A percentile compares a stretch with the other conserved stretches of the same genome.
Evolutionary conservation across 2,113 vertebrate species (phyloP).

Genomic region (Condylura cristata): DNA sequence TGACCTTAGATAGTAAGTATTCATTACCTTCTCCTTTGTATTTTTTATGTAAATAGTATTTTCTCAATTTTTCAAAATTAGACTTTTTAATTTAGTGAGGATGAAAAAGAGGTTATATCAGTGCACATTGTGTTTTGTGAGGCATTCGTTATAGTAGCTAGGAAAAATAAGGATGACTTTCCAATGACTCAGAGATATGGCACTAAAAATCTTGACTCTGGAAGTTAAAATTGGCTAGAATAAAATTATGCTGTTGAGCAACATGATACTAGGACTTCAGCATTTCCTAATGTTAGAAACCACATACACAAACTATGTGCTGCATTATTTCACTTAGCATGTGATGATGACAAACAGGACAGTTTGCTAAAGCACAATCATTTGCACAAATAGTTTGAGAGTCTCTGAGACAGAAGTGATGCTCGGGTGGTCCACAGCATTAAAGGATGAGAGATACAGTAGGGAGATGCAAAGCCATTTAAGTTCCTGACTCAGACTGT

Average conservation of each 20-base stretch:
- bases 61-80: neutral
- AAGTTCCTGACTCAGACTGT: constrained; percentile 37
- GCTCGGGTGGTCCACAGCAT: neutral
- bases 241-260: neutral
- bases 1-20: neutral
- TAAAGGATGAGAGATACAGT: neutral
- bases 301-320: fast-evolving
- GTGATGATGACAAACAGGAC: neutral
- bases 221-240: neutral
- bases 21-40: neutral
- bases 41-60: neutral
- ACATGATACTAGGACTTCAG: neutral
- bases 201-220: neutral
- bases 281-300: neutral
- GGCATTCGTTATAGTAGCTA: neutral
- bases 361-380: neutral
- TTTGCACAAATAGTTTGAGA: neutral
- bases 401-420: fast-evolving
- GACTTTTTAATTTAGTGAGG: neutral
- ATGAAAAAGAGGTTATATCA: neutral
- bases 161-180: neutral
- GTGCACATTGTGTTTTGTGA: neutral
- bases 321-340: constrained; percentile 17
- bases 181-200: neutral
- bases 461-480: neutral